Base-by-base conservation (phyloP, 2,113 vertebrate species). In the Pseudorasbora parva region DNA sequence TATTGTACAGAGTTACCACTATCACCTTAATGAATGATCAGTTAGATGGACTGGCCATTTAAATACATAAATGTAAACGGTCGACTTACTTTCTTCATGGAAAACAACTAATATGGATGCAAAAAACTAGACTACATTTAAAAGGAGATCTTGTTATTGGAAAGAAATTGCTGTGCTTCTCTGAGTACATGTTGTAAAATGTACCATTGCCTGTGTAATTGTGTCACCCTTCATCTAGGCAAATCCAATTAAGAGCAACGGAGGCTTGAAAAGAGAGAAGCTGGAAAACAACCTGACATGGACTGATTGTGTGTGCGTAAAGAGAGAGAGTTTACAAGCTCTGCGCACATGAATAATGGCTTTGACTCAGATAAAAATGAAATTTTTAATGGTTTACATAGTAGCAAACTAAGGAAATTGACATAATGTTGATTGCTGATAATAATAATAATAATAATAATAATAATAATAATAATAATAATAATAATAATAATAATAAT, bases 211-310 rank as follows among this genome's bases (percentile, higher is more conserved):
- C 51, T 19, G 43, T 49, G 49, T 33, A 64, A 83, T 60, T 84
- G 78, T 30, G 25, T 68, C 82, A 87, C 56, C 23, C 56, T 79
- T 80, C 56, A 78, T 78, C 64, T 76, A 43, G 30, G 51, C 60
- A 84, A 88, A 89, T 88, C 85, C 83, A 87, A 84, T 88, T 89
- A 89, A 64, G 27, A n/a, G 51, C 47, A 68, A 71, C 73, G 41
- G 76, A 73, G 45, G 51, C 45, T 54, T 71, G 73, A 79, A 82
- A 54, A 64, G 71, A 71, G 45, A 45, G 62, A 69, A 56, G 25
- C 59, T 25, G 25, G 79, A 82, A 78, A 86, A 51, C 27, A 75
- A 51, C 72, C 49, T 25, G 8, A 74, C 72, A 54, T 51, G 47
- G 73, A 75, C 47, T 37, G 27, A 75, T 15, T 56, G 49, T 33